Evolutionary conservation across 2,797 vertebrate species (phyloP), one percentile per base, ranked within the genome.

Genomic region (Sternotherus odoratus): DNA sequence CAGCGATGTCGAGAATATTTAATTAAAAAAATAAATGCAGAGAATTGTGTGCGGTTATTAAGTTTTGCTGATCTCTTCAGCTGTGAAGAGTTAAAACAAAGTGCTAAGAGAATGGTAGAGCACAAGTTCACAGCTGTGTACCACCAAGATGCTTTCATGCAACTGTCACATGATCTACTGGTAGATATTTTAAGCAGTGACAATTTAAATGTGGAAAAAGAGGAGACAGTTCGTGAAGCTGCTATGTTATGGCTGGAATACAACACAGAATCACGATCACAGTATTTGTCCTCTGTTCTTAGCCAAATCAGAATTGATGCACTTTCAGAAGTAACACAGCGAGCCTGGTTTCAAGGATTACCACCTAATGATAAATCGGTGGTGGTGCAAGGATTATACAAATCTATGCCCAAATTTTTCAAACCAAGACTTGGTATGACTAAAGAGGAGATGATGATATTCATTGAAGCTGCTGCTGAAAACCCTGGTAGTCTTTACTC

Each of bases 351-450:
- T 97, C 99, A 99, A 96, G 99, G 99, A 36, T 98, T 99, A 87
- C 99, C 99, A 0, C 99, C 99, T 28, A 99, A 99, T 2, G 99
- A 99, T 95, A 99, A 99, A 95, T 99, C 99, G 0, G 99, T 99
- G 85, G 99, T 99, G 96, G 99, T 99, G 81, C 99, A 99, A 97
- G 99, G 99, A 75, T 98, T 99, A 48, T 99, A 99, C 97, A 99
- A 99, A 97, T 99, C 99, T 3, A 99, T 99, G 99, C 99, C 99
- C 94, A 99, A 99, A 97, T 99, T 99, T 96, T 99, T 99, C 98
- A 99, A 99, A 93, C 99, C 99, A 4, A 98, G 99, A 49, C 98
- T 99, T 48, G 99, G 99, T 88, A 99, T 99, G 99, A 99, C 99
- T 56, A 99, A 99, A 98, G 99, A 99, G 97, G 99, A 99, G 97